These are phyloP conservation scores for Aeoliscus strigatus DNA, from an alignment of 2,797 vertebrate species.

Conservation along the genomic window DNA sequence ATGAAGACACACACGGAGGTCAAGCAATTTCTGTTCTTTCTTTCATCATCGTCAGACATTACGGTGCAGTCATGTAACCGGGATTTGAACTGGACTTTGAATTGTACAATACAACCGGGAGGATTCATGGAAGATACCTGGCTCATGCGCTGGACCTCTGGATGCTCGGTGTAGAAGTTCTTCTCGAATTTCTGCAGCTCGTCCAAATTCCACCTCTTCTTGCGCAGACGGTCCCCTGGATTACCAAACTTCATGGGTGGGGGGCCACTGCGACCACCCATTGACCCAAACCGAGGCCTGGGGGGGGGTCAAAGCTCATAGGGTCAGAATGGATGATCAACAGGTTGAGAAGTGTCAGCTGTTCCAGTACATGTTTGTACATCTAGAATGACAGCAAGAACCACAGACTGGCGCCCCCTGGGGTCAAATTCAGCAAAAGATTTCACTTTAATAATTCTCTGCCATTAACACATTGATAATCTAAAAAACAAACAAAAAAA, in stretches of 20 bases:
- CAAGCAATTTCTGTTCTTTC: no score
- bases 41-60: no score
- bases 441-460: no score
- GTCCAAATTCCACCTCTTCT: constrained; percentile 93
- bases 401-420: not conserved
- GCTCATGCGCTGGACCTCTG: constrained; percentile 83
- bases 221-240: constrained; percentile 92
- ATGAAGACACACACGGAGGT: not conserved
- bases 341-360: no score
- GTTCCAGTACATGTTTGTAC: not conserved
- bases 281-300: constrained; percentile 77
- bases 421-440: not conserved
- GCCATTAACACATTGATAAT: no score
- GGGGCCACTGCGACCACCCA: constrained; percentile 72
- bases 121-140: constrained; percentile 74
- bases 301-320: not conserved
- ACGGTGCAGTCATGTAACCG: no score
- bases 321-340: no score
- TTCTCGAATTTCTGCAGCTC: constrained; percentile 98
- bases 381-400: not conserved
- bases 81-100: no score
- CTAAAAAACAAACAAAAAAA: no score
- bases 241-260: constrained; percentile 93
- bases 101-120: no score
- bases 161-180: constrained; percentile 93